Percentiles rank a stretch among this genome's conserved stretches.
These are phyloP conservation scores for Caenorhabditis imperialis DNA, from an alignment of 2,888 invertebrate species.

Conservation along the genomic window DNA sequence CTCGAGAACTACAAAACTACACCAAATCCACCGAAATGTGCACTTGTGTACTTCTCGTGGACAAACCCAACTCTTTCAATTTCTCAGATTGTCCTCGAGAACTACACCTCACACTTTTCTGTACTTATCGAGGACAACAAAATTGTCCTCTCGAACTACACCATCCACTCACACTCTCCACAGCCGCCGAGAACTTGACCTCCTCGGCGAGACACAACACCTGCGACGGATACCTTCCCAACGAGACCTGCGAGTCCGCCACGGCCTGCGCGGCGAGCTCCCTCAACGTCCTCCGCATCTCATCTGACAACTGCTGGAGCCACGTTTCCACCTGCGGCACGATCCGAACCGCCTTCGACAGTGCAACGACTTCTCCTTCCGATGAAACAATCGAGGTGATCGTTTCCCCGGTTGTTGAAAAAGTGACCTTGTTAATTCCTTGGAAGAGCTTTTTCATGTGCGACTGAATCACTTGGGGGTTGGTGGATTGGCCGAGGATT, in stretches of 20 bases:
- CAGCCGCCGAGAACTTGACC: constrained; percentile 88
- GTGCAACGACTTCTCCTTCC: constrained; percentile 81
- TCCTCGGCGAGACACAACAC: constrained; percentile 89
- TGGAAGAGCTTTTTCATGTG: constrained; percentile 97
- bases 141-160: no score
- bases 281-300: constrained; percentile 87
- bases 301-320: constrained; percentile 87
- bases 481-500: constrained; percentile 92
- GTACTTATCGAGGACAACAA: no score
- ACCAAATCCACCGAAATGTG: no score
- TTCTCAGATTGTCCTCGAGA: no score
- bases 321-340: constrained; percentile 85
- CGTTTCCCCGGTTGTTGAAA: constrained; percentile 82
- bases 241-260: constrained; percentile 82
- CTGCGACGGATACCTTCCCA: constrained; percentile 84
- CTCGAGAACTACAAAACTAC: no score
- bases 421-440: constrained; percentile 85
- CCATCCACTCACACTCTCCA: constrained; percentile 85
- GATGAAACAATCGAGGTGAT: constrained; percentile 86
- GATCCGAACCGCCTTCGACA: constrained; percentile 85
- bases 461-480: constrained; percentile 88
- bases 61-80: no score
- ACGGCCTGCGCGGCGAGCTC: constrained; percentile 83
- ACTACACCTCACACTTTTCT: no score
- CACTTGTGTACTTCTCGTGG: no score